Evolutionary conservation across 2,113 vertebrate genomes (phyloP).

Genomic region (Syngnathus typhle): DNA sequence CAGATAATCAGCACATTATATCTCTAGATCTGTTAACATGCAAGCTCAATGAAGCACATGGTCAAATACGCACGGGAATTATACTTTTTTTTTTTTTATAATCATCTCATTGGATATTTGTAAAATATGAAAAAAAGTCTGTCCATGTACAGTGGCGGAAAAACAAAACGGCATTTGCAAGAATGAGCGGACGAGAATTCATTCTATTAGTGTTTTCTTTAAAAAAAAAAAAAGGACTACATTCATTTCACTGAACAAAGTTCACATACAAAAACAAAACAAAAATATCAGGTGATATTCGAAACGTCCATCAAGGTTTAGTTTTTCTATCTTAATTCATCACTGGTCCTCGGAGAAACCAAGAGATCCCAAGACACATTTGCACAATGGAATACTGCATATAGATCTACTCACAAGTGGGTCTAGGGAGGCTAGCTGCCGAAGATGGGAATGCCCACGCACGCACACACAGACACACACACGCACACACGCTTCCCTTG

Average conservation of each 20-base stretch:
- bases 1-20: conserved; percentile 77
- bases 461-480: conserved; percentile 66
- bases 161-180: conserved; percentile 69
- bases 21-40: conserved; percentile 82
- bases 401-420: conserved; percentile 76
- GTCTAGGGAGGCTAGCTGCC: conserved; percentile 84
- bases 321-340: conserved; percentile 57
- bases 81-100: conserved; percentile 65
- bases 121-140: conserved; percentile 76
- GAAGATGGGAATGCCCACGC: conserved; percentile 76
- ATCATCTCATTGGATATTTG: conserved; percentile 79
- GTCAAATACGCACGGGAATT: conserved; percentile 82
- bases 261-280: conserved; percentile 71
- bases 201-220: conserved; percentile 74
- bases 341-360: conserved; percentile 69
- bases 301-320: conserved; percentile 76
- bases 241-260: conserved; percentile 81
- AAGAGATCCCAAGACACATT: conserved; percentile 82
- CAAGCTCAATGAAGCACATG: conserved; percentile 80
- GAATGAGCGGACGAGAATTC: conserved; percentile 78
- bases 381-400: conserved; percentile 89
- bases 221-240: conserved; percentile 68
- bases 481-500: conserved; percentile 72
- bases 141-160: conserved; percentile 73
- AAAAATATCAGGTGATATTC: conserved; percentile 76